A percentile compares a stretch with the other conserved stretches of the same genome.
phyloP scores from a whole-genome alignment of 1,140 invertebrate species.

The Magallana gigas region DNA sequence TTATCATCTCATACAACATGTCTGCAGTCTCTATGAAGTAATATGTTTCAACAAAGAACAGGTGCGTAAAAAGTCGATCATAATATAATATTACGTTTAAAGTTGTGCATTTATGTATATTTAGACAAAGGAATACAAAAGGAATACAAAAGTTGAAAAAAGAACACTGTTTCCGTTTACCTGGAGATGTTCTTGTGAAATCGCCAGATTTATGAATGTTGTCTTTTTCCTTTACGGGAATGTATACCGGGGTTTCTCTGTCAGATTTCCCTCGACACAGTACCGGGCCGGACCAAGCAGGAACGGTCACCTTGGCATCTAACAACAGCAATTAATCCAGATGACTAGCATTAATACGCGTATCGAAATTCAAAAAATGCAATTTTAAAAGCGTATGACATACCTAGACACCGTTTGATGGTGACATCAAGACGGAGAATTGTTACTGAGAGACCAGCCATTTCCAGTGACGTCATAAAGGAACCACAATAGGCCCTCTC shows the following conservation, averaged over 20 bases:
- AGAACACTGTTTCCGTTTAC: not conserved
- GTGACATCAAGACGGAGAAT: constrained; percentile 81
- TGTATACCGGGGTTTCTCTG: constrained; percentile 65
- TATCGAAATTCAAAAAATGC: too few species aligned
- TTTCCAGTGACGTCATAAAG: constrained; percentile 90
- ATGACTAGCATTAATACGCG: too few species aligned
- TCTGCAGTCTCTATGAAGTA: constrained; percentile 54
- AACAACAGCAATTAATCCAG: not conserved
- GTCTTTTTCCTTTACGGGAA: constrained; percentile 41
- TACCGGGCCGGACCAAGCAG: constrained; percentile 70
- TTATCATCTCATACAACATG: constrained; percentile 60
- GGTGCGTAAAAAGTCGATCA: too few species aligned
- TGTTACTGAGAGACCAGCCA: constrained; percentile 88
- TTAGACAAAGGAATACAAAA: too few species aligned
- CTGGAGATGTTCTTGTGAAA: not conserved
- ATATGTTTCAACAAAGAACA: too few species aligned
- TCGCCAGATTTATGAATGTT: not conserved
- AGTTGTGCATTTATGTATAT: too few species aligned
- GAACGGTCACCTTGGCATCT: constrained; percentile 73
- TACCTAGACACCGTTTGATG: constrained; percentile 79
- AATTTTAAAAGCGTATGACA: not conserved
- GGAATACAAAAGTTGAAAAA: too few species aligned
- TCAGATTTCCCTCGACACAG: constrained; percentile 62
- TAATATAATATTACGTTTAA: too few species aligned
- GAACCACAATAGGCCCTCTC: constrained; percentile 86